phyloP scores from a whole-genome alignment of 2,113 vertebrate species.

The Thinocorus orbignyianus region DNA sequence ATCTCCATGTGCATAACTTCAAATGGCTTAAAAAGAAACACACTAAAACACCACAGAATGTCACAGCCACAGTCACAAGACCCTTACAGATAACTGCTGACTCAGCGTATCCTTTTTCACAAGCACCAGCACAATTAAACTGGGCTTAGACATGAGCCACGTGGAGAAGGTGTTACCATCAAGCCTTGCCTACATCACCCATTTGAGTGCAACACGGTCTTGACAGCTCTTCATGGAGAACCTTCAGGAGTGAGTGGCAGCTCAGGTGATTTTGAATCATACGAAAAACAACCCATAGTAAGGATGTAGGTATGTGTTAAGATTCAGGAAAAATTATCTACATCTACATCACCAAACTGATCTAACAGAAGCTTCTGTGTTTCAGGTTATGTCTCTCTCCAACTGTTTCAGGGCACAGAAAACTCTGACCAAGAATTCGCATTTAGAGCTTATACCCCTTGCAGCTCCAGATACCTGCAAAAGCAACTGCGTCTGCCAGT shows the following conservation, averaged over 20 bases:
- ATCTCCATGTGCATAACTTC: neutral
- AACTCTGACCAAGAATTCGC: neutral
- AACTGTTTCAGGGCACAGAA: neutral
- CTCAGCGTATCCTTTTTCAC: neutral
- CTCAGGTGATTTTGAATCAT: neutral
- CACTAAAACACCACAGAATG: neutral
- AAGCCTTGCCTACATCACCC: neutral
- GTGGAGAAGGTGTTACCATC: neutral
- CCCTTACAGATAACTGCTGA: neutral
- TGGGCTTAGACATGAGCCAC: neutral
- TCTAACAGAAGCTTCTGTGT: neutral
- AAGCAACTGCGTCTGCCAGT: neutral
- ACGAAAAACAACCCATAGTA: neutral
- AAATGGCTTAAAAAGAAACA: neutral
- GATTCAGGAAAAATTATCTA: neutral
- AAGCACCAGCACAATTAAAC: neutral
- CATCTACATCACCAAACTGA: neutral
- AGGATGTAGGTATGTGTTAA: neutral
- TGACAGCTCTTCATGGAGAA: neutral
- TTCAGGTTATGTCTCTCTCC: neutral
- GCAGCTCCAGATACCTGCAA: neutral
- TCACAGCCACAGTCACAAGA: neutral
- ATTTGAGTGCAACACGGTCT: neutral
- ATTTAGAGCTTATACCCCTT: neutral
- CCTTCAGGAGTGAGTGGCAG: neutral